Base-by-base conservation (phyloP, 1,140 invertebrate genomes). In the Drosophila malerkotliana region DNA sequence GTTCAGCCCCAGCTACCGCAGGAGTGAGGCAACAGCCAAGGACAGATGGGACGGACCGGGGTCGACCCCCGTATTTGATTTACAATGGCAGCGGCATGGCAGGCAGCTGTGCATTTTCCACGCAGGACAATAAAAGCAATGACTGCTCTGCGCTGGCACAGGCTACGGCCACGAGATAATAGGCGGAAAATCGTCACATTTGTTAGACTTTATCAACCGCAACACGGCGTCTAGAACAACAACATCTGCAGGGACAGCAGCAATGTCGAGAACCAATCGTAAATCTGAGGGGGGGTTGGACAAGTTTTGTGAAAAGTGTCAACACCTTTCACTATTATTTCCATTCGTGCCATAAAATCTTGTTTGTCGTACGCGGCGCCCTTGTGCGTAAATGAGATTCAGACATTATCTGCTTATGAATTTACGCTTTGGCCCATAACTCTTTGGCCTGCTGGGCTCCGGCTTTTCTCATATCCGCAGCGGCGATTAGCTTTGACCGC, bases 121-220 rank as follows among this genome's bases (percentile, higher is more conserved):
- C 76, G 82, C 74, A 62, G 54, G 61, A 85, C 77, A 80, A 84
- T 84, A 82, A 87, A 87, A 72, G 52, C 61, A 54, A 58, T 48
- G 57, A 55, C 44, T 71, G 18, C 52, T n/a, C 54, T 9, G 51
- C 41, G 2, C 3, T 32, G 54, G 37, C 9, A 69, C 32, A 64
- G 32, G 56, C 61, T 60, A 60, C 48, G 52, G 48, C 51, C 58
- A 47, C 74, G 57, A 72, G 79, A 89, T 88, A 88, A 88, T 88
- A 88, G 79, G 83, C 83, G 77, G 83, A 88, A 88, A 89, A 89
- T 89, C 83, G 83, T 87, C 75, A 69, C 75, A 87, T 88, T 88
- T 69, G 71, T 72, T 61, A 68, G 62, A 78, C 83, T 85, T 82
- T 85, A 85, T 85, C 82, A 85, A 58, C 60, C 64, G 62, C 63